Percentiles rank a stretch among this genome's conserved stretches.
Conservation (phyloP, 1,140 invertebrate species). For the Belonocnema kinseyi region DNA sequence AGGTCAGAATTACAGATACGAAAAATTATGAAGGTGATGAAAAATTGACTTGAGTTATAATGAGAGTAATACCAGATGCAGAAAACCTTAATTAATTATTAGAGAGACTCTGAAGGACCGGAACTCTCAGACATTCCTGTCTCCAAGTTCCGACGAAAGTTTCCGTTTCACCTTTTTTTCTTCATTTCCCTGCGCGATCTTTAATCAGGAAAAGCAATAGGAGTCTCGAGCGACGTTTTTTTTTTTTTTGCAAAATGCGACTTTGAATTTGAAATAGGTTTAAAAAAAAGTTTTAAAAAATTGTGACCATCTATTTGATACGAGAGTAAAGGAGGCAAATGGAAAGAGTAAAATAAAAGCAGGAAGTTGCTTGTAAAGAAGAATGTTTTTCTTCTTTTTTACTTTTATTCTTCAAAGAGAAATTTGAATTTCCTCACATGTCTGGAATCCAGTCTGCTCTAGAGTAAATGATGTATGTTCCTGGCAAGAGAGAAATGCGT, state of each 20-base stretch:
- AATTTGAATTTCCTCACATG: slow-evolving; percentile 19
- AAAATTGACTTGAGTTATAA: neutral
- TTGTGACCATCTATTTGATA: slow-evolving; percentile 3
- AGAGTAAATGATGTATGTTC: neutral
- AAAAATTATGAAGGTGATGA: neutral
- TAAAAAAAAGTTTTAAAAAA: neutral
- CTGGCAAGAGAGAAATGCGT: no score
- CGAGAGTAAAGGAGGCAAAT: slow-evolving; percentile 5
- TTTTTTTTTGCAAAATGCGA: neutral
- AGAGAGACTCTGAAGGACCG: neutral
- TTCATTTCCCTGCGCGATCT: neutral
- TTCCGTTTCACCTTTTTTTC: neutral
- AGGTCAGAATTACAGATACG: no score
- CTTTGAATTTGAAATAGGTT: neutral
- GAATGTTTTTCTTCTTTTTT: neutral
- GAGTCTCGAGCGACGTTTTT: neutral
- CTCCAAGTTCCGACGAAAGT: slow-evolving; percentile 9
- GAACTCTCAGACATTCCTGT: neutral
- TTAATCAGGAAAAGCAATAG: slow-evolving; percentile 12
- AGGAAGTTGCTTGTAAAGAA: neutral
- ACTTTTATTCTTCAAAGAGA: neutral
- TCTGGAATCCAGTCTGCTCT: neutral
- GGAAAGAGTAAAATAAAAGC: neutral
- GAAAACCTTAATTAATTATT: neutral
- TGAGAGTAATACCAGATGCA: neutral